Evolutionary conservation across 2,888 invertebrate species (phyloP), one percentile per base, ranked within the genome.

Genomic region (Galerucella nymphaeae): DNA sequence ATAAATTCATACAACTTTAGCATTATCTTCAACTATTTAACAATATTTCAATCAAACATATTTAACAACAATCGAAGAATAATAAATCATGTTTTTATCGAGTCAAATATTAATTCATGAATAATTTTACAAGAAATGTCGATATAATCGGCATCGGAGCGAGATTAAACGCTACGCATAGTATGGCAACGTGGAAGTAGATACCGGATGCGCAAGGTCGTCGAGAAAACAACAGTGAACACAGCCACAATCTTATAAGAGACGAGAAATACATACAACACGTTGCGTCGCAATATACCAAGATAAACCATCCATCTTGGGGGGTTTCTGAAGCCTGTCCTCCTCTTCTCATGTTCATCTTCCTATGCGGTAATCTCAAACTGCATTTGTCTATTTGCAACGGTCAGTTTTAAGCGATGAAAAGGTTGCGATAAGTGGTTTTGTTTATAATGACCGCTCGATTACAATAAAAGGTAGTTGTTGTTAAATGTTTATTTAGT

Each of bases 141-240:
- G 30, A 30, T 30, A 30, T 5, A 30, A 30, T 5, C 30, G 30
- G 30, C 30, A 30, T 30, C 30, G 30, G 8, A 30, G 30, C 30
- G 30, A 30, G 30, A 30, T 30, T 30, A 30, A 8, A 30, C 5
- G 30, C 6, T 30, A 30, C 5, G 30, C 6, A 30, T 30, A 30
- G 45, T 45, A 13, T 59, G 61, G 61, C 61, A 62, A 62, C 61
- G 16, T 16, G 30, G 42, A 42, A 42, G 18, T 53, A 41, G 59
- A 23, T 42, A 75, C 76, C 77, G 77, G 77, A 77, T 76, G 73
- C 73, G 74, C 74, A 74, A 74, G 74, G 74, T 68, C 74, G 65
- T 55, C 58, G 67, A 62, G 41, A 59, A 68, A 71, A 64, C 65
- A 62, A 71, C 71, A n/a, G 66, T 61, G 30, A 8, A 6, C 30